These are phyloP conservation scores for Drosophila ohnishii DNA, from an alignment of 1,140 invertebrate species.

Conservation along the genomic window DNA sequence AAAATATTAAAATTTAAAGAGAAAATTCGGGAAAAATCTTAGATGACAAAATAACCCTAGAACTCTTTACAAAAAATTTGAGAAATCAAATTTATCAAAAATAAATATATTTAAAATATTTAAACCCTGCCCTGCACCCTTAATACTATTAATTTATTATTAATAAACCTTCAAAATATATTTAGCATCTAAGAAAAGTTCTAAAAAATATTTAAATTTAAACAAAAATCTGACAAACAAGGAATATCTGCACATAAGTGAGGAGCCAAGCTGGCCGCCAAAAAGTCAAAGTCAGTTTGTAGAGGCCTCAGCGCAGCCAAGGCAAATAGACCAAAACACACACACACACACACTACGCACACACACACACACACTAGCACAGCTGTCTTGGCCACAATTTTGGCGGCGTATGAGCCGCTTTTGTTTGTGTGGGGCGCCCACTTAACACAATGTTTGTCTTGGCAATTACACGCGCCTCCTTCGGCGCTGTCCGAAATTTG, in stretches of 20 bases:
- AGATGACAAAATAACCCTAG: no score
- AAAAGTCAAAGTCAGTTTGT: constrained; percentile 28
- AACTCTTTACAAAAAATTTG: no score
- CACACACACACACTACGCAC: neutral
- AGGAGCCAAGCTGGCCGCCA: neutral
- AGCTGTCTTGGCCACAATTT: constrained; percentile 23
- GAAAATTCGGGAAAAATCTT: no score
- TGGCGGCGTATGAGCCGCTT: constrained; percentile 22
- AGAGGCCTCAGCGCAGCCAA: constrained; percentile 21
- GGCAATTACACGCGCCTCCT: constrained; percentile 50
- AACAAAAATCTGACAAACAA: neutral
- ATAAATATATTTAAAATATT: neutral
- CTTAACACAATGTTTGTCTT: constrained; percentile 67
- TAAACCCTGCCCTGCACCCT: neutral
- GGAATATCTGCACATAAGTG: no score
- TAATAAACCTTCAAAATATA: neutral
- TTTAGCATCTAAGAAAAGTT: neutral
- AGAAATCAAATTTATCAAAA: no score
- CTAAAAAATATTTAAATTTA: no score
- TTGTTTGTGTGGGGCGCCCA: constrained; percentile 47
- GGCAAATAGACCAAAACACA: constrained; percentile 16
- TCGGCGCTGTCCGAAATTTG: constrained; percentile 53
- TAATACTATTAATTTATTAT: neutral
- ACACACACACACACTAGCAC: constrained; percentile 1
- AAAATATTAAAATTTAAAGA: no score